phyloP scores from a whole-genome alignment of 2,113 vertebrate species.

The Pardalotus punctatus region DNA sequence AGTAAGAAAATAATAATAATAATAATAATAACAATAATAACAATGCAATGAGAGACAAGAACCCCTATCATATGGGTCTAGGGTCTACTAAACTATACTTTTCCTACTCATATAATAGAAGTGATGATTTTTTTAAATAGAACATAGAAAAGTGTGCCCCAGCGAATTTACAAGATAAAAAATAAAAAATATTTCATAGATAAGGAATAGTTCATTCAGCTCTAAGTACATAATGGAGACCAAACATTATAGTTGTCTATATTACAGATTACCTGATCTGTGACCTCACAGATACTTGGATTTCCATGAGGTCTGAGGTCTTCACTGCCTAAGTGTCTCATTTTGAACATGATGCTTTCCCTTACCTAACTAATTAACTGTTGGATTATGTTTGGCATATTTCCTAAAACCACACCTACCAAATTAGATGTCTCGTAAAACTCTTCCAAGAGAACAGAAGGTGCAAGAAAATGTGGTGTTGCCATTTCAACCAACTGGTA shows the following conservation, averaged over 20 bases:
- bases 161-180: background rate
- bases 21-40: background rate
- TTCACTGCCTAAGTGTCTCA: background rate
- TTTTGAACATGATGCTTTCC: background rate
- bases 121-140: background rate
- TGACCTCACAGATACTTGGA: background rate
- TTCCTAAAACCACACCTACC: background rate
- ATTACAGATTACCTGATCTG: background rate
- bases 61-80: background rate
- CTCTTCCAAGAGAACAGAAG: background rate
- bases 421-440: background rate
- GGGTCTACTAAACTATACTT: background rate
- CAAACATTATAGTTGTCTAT: background rate
- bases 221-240: background rate
- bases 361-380: background rate
- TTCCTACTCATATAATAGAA: background rate
- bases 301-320: background rate
- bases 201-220: background rate
- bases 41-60: background rate
- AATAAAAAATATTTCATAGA: background rate
- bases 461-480: background rate
- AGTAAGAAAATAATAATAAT: background rate
- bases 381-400: background rate
- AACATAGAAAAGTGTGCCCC: background rate
- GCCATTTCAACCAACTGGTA: background rate